A percentile compares a stretch with the other conserved stretches of the same genome.
Evolutionary conservation across 2,888 invertebrate genomes (phyloP).

Genomic region (Apoda limacodes): DNA sequence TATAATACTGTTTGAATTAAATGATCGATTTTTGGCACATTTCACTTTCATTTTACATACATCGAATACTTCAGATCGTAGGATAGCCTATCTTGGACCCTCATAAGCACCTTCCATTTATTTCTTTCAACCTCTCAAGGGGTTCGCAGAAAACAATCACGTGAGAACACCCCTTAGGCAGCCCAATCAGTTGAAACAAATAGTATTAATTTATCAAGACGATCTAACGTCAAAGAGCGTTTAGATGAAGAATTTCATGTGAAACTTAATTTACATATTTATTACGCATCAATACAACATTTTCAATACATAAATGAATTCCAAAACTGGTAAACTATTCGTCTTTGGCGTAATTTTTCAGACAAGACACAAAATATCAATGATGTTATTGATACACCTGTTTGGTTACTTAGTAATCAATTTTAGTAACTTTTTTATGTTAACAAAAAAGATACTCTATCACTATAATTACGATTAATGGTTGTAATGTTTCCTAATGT

Average conservation of each 20-base stretch:
- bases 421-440: neutral
- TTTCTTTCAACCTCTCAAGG: slow-evolving; percentile 33
- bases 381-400: neutral
- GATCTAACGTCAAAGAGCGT: slow-evolving; percentile 13
- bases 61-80: too few relatives aligned
- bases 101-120: slow-evolving; percentile 47
- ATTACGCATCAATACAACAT: neutral
- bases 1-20: too few relatives aligned
- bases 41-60: too few relatives aligned
- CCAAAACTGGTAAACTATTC: too few relatives aligned
- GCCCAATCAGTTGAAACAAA: slow-evolving; percentile 62
- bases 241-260: neutral
- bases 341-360: too few relatives aligned
- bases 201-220: slow-evolving; percentile 34
- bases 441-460: slow-evolving; percentile 18
- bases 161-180: slow-evolving; percentile 44
- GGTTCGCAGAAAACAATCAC: slow-evolving; percentile 62
- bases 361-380: neutral
- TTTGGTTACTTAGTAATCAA: neutral
- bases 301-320: too few relatives aligned
- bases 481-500: slow-evolving; percentile 13
- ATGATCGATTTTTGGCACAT: too few relatives aligned
- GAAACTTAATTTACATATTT: neutral
- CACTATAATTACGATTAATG: slow-evolving; percentile 37
- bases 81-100: slow-evolving; percentile 43